Evolutionary conservation across 2,888 invertebrate species (phyloP).

Genomic region (Sympetrum striolatum): DNA sequence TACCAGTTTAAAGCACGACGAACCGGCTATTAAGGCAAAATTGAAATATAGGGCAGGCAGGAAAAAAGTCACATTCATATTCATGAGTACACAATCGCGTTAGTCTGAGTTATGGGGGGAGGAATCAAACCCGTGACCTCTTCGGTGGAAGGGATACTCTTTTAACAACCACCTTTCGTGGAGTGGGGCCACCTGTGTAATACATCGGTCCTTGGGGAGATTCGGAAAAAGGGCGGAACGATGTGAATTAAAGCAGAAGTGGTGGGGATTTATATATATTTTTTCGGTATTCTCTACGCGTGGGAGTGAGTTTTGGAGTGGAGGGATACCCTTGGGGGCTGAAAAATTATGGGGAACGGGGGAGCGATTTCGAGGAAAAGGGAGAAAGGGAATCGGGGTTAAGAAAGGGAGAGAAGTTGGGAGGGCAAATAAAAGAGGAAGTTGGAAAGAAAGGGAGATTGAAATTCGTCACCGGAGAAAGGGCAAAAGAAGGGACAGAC

Average conservation of each 20-base stretch:
- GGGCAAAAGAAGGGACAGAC: too few relatives aligned
- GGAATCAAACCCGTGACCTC: neutral
- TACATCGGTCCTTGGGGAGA: neutral
- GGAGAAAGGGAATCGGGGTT: too few relatives aligned
- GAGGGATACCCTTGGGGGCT: neutral
- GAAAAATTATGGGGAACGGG: neutral
- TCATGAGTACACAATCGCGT: neutral
- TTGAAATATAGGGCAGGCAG: neutral
- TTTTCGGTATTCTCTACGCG: neutral
- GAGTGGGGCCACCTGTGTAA: neutral
- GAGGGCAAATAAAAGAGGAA: neutral
- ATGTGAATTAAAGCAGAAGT: neutral
- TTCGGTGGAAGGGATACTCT: neutral
- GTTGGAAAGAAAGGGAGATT: neutral
- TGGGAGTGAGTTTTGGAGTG: neutral
- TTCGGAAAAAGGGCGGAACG: neutral
- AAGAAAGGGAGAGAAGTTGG: neutral
- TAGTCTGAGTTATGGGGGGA: neutral
- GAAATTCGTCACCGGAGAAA: neutral
- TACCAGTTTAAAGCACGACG: neutral
- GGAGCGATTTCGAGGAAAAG: neutral
- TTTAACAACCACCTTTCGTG: neutral
- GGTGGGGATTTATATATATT: neutral
- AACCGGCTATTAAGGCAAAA: neutral
- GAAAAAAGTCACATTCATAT: neutral